These are phyloP conservation scores for Celastrina argiolus DNA, from an alignment of 2,888 invertebrate genomes.

Conservation along the genomic window DNA sequence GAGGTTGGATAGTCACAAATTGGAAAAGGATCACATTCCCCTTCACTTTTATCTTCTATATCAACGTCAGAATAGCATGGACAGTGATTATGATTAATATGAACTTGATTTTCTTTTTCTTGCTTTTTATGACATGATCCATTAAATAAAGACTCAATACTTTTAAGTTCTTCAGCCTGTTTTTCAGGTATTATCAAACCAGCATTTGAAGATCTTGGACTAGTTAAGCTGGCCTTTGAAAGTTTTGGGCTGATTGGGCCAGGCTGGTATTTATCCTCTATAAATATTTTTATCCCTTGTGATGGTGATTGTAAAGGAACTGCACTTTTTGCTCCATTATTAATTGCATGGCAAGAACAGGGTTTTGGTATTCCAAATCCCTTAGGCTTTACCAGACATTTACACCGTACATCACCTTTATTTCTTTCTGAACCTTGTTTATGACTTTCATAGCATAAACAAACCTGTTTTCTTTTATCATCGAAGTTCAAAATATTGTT, in stretches of 20 bases:
- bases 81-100: constrained; percentile 35
- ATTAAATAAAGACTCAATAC: background rate
- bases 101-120: background rate
- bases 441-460: background rate
- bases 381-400: background rate
- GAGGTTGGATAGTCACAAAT: constrained; percentile 44
- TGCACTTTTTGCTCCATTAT: background rate
- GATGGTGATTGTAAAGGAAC: background rate
- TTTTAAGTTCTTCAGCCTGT: background rate
- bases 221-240: background rate
- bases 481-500: background rate
- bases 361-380: background rate
- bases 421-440: background rate
- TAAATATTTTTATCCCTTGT: background rate
- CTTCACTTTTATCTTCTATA: background rate
- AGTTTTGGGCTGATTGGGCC: background rate
- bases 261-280: background rate
- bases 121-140: background rate
- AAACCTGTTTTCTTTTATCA: background rate
- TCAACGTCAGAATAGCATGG: constrained; percentile 20
- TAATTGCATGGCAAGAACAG: background rate
- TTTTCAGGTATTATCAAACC: background rate
- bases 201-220: background rate
- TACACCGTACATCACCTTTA: background rate
- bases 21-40: background rate